phyloP scores from a whole-genome alignment of 2,113 vertebrate genomes.

The Gallinago paraguaiae region DNA sequence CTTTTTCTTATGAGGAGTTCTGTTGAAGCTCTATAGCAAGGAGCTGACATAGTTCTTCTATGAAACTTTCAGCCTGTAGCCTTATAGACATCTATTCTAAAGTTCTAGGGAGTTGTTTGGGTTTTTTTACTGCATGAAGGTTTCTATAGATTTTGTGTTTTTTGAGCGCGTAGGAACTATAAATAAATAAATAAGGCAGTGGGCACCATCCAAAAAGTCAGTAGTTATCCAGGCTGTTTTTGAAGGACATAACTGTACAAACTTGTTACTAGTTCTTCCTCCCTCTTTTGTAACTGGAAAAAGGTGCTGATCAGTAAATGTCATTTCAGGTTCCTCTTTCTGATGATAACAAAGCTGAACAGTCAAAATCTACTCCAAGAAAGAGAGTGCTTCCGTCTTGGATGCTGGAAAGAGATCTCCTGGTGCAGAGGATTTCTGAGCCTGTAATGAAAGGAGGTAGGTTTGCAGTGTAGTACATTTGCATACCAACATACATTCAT shows the following conservation, averaged over 20 bases:
- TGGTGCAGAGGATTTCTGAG: constrained; percentile 31
- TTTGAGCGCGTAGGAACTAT: background rate
- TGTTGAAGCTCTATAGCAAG: background rate
- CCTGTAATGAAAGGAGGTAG: constrained; percentile 63
- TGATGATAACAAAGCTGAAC: background rate
- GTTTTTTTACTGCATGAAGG: background rate
- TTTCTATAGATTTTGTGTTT: background rate
- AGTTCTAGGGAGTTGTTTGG: background rate
- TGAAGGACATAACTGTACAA: background rate
- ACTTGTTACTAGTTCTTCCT: background rate
- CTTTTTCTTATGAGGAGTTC: background rate
- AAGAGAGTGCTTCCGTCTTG: constrained; percentile 86
- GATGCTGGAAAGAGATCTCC: constrained; percentile 78
- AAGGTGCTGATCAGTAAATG: background rate
- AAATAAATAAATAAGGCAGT: background rate
- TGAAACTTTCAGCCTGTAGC: background rate
- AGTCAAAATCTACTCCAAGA: constrained; percentile 27
- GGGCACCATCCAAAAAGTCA: background rate
- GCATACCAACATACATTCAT: background rate
- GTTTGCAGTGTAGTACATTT: background rate
- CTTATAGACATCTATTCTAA: background rate
- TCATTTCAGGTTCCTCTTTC: constrained; percentile 62
- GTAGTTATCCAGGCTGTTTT: background rate
- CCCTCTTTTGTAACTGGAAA: background rate
- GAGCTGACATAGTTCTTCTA: background rate